phyloP scores from a whole-genome alignment of 2,113 vertebrate genomes.

The Anas platyrhynchos region DNA sequence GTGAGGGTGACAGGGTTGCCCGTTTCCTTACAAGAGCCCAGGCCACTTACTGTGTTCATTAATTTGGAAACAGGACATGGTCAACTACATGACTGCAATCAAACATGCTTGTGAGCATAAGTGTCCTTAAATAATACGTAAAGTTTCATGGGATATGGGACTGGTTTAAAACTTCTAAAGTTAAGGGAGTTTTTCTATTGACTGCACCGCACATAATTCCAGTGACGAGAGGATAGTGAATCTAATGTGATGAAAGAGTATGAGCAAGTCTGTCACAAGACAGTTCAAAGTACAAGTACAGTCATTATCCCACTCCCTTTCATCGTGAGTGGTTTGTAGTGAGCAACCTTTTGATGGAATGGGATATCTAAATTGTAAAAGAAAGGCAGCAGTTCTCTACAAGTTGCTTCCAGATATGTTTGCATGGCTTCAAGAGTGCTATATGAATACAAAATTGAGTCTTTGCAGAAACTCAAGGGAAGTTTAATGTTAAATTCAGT shows the following conservation, averaged over 20 bases:
- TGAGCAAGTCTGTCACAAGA: not conserved
- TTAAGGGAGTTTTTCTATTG: not conserved
- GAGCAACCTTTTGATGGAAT: not conserved
- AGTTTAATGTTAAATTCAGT: not conserved
- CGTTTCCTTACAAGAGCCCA: not conserved
- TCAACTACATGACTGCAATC: not conserved
- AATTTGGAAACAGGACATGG: not conserved
- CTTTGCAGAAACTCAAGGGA: not conserved
- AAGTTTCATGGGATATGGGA: not conserved
- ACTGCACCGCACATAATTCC: not conserved
- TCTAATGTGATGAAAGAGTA: not conserved
- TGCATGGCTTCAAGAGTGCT: not conserved
- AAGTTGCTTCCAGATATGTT: not conserved
- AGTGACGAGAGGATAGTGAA: not conserved
- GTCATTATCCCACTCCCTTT: not conserved
- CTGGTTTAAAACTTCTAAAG: not conserved
- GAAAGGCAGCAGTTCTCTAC: not conserved
- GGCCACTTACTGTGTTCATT: not conserved
- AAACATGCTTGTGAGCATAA: not conserved
- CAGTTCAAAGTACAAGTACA: not conserved
- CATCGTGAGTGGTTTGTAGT: not conserved
- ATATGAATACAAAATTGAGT: not conserved
- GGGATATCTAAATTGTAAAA: not conserved
- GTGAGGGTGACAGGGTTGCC: not conserved
- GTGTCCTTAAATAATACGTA: not conserved